Evolutionary conservation across 2,888 invertebrate species (phyloP).

Genomic region (Sceliomorpha sp.): DNA sequence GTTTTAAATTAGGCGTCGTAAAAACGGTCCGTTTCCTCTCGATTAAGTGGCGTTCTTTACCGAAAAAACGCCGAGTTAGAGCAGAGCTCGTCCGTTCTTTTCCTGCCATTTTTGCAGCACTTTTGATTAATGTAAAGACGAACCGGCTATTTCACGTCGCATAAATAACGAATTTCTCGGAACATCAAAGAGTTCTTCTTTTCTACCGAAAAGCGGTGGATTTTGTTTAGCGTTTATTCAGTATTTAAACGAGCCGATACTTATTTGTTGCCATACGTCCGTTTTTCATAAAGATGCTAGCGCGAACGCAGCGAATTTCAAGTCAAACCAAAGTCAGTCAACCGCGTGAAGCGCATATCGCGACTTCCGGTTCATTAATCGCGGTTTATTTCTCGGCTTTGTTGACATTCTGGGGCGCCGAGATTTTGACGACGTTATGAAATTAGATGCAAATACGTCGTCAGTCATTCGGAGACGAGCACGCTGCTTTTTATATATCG

Average conservation of each 20-base stretch:
- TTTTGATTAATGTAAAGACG: conserved; percentile 12
- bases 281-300: conserved; percentile 6
- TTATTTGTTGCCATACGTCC: not conserved
- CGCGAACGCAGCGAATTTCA: conserved; percentile 39
- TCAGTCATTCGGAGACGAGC: no score
- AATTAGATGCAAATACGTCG: conserved; percentile 28
- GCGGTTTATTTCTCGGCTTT: conserved; percentile 54
- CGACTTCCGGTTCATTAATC: conserved; percentile 67
- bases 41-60: conserved; percentile 15
- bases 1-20: conserved; percentile 73
- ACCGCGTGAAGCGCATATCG: conserved; percentile 54
- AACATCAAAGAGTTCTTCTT: no score
- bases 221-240: no score
- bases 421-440: conserved; percentile 4
- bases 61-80: conserved; percentile 16
- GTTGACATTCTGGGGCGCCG: conserved; percentile 33
- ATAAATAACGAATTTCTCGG: no score
- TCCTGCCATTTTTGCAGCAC: conserved; percentile 10
- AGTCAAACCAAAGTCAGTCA: conserved; percentile 26
- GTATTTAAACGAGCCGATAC: no score
- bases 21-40: conserved; percentile 54
- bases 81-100: conserved; percentile 18
- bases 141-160: no score
- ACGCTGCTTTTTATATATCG: no score
- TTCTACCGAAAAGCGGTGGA: no score